Evolutionary conservation across 2,113 vertebrate genomes (phyloP), one percentile per base, ranked within the genome.

Genomic region (Melanotaenia duboulayi): DNA sequence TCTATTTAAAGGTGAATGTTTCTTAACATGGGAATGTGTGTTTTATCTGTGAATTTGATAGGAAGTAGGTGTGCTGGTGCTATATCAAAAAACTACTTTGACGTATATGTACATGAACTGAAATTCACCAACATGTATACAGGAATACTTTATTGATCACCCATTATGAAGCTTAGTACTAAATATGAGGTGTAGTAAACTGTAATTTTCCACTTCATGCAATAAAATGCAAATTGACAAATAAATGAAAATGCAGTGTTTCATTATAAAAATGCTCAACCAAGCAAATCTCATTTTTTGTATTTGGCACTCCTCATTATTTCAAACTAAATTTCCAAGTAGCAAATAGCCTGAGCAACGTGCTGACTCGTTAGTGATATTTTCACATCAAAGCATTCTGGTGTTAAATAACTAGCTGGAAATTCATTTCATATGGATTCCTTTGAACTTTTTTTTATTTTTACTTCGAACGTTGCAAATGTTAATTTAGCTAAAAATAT

Each of bases 341-440:
- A 64, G 55, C 32, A 69, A 72, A 69, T 14, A 66, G 28, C 65
- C 25, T 12, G 20, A 66, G 60, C 61, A 76, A 77, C 67, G 13
- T 78, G 76, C 78, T 71, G 65, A 84, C n/a, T 83, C 66, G 63
- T 22, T 63, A 25, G 46, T 52, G n/a, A 61, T 58, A 76, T 73
- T 80, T 62, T 61, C 69, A 56, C 76, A 84, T 74, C 74, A 72
- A 80, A 83, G 71, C 19, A 16, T 49, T 54, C 7, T 62, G 11
- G 16, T 40, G 49, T 75, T 75, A 80, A 71, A 78, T 57, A 66
- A 59, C 64, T 39, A 54, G 49, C 22, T 69, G 25, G 62, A 61
- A 54, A 57, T 78, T 57, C 6, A 71, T 52, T 76, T 65, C 11
- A 73, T 74, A 23, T 20, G 4, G 16, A 83, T 71, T 58, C 40